These are phyloP conservation scores for Chionis minor DNA, from an alignment of 2,113 vertebrate species.

Conservation along the genomic window DNA sequence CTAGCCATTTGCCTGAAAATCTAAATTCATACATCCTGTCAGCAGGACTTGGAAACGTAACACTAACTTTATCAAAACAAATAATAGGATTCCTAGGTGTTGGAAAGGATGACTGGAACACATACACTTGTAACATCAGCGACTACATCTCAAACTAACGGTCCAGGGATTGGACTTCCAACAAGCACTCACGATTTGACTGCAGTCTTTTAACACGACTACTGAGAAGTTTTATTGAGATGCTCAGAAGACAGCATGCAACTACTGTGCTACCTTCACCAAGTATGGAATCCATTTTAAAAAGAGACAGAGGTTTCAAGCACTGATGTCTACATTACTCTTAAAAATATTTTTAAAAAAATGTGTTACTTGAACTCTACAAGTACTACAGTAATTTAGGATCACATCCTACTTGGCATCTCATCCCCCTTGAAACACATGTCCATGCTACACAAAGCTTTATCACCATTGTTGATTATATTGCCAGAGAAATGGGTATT, in stretches of 20 bases:
- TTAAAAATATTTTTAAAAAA: background rate
- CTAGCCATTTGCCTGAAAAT: background rate
- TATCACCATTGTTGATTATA: background rate
- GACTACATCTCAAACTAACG: background rate
- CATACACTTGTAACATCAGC: rapidly evolving
- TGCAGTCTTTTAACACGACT: background rate
- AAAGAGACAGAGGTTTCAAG: background rate
- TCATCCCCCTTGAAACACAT: rapidly evolving
- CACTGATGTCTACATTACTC: background rate
- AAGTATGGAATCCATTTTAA: background rate
- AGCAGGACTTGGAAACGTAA: background rate
- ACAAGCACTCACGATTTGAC: background rate
- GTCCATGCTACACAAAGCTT: background rate
- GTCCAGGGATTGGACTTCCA: background rate
- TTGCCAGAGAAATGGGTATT: rapidly evolving
- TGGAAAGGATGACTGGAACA: background rate
- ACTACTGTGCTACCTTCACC: background rate
- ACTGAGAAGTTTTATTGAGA: background rate
- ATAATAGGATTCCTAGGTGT: background rate
- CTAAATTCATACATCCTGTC: background rate
- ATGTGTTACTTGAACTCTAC: background rate
- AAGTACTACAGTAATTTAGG: background rate
- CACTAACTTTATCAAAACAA: background rate
- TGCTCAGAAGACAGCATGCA: background rate
- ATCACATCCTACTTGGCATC: background rate